Conservation (phyloP, 2,113 vertebrate species). For the Petrocephalus zakoni region DNA sequence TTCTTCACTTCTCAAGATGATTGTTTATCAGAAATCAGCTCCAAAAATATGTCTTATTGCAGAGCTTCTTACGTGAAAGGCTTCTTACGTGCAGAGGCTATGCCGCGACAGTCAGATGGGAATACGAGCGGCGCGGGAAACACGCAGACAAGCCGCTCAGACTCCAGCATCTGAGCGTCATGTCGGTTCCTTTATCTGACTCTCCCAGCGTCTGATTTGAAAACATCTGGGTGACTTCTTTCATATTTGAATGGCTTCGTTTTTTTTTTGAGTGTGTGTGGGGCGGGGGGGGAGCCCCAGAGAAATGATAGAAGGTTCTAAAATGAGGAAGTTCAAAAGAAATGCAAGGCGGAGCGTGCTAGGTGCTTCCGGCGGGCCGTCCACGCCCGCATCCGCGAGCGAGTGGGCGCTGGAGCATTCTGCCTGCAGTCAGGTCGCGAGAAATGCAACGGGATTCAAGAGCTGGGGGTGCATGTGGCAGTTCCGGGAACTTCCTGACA, state of each 20-base stretch:
- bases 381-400: not conserved
- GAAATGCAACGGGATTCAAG: not conserved
- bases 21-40: not conserved
- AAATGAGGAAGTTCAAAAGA: not conserved
- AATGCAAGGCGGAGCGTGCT: not conserved
- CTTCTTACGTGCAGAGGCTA: not conserved
- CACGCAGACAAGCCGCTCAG: not conserved
- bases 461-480: not conserved
- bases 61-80: not conserved
- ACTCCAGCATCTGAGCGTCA: not conserved
- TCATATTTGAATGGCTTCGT: not conserved
- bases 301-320: not conserved
- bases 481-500: not conserved
- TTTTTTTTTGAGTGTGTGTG: not conserved
- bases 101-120: not conserved
- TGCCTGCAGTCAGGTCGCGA: not conserved
- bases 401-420: not conserved
- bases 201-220: not conserved
- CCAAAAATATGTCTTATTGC: not conserved
- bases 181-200: not conserved
- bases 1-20: not conserved
- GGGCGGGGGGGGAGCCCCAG: not conserved
- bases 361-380: too few relatives aligned
- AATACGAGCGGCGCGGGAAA: not conserved
- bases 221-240: not conserved